Conservation (phyloP, 35 echinoderm and acorn worm genomes). For the Lytechinus pictus region DNA sequence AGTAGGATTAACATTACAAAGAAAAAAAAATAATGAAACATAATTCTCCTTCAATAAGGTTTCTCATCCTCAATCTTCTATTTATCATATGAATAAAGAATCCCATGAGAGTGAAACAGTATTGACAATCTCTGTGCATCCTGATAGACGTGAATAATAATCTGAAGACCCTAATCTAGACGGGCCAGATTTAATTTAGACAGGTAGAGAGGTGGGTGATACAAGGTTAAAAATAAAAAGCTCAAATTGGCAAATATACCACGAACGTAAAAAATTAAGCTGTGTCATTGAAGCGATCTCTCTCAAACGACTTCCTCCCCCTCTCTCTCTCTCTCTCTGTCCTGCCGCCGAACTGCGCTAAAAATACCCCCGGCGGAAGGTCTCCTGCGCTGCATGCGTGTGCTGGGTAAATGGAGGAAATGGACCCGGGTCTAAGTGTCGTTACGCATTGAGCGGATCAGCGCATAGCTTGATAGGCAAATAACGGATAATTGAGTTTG, state of each 20-base stretch:
- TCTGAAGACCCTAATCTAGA: not conserved
- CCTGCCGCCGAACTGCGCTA: conserved; percentile 21
- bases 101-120: no score
- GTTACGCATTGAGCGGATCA: conserved; percentile 29
- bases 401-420: conserved; percentile 6
- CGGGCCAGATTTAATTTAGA: not conserved
- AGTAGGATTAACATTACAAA: no score
- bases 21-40: no score
- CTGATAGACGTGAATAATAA: not conserved
- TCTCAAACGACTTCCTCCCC: not conserved
- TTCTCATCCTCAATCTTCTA: no score
- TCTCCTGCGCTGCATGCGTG: not conserved
- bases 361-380: conserved; percentile 32
- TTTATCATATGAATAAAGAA: not conserved
- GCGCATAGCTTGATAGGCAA: not conserved
- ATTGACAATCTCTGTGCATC: no score
- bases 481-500: conserved; percentile 35
- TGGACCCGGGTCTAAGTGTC: not conserved
- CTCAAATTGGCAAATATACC: not conserved
- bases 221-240: not conserved
- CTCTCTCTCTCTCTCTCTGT: not conserved
- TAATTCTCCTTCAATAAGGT: no score
- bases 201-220: not conserved
- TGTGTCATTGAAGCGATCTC: conserved; percentile 20
- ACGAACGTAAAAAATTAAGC: not conserved